These are phyloP conservation scores for Nyctibius bracteatus DNA, from an alignment of 2,113 vertebrate genomes.

Conservation along the genomic window DNA sequence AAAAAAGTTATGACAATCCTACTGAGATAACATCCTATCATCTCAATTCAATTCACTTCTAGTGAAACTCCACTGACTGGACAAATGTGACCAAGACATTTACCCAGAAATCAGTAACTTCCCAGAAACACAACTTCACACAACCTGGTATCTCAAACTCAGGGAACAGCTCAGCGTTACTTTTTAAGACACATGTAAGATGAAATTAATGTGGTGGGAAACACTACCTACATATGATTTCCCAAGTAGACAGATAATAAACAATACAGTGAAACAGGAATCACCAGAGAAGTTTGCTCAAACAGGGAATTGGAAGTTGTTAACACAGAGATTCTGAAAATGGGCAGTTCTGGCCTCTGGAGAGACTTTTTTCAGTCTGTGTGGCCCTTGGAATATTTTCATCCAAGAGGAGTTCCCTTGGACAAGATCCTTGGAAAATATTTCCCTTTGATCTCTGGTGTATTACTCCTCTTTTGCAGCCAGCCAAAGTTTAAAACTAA, in stretches of 20 bases:
- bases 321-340: slow-evolving; percentile 45
- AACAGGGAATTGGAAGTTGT: slow-evolving; percentile 35
- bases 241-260: slow-evolving; percentile 50
- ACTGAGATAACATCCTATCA: neutral
- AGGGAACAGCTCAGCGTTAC: neutral
- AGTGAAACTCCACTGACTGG: neutral
- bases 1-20: neutral
- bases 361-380: slow-evolving; percentile 68
- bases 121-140: neutral
- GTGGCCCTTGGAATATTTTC: slow-evolving; percentile 73
- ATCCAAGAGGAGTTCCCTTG: slow-evolving; percentile 72
- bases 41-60: neutral
- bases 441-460: slow-evolving; percentile 73
- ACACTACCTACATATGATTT: slow-evolving; percentile 24
- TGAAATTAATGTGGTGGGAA: neutral
- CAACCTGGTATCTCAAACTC: neutral
- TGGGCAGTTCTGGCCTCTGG: slow-evolving; percentile 41
- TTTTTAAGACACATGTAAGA: neutral
- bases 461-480: slow-evolving; percentile 66
- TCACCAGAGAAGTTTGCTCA: slow-evolving; percentile 26
- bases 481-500: slow-evolving; percentile 73
- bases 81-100: neutral
- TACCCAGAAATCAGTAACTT: neutral
- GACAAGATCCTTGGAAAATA: slow-evolving; percentile 75
- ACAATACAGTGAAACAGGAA: slow-evolving; percentile 28